Percentiles rank a stretch among this genome's conserved stretches.
Conservation (phyloP, 2,113 vertebrate genomes). For the Podilymbus podiceps region DNA sequence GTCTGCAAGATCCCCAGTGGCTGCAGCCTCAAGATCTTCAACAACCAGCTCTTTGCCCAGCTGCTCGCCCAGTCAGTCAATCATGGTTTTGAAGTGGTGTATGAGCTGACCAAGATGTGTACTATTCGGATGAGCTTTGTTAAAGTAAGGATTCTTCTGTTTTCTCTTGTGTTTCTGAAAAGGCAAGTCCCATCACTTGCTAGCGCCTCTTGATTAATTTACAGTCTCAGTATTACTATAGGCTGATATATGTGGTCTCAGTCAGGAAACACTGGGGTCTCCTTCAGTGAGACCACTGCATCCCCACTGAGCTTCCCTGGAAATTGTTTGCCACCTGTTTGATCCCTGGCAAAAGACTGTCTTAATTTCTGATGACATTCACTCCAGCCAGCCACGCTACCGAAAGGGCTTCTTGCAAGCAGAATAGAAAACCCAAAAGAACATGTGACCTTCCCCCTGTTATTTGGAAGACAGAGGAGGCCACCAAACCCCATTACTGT, state of each 20-base stretch:
- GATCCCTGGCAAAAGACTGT: neutral
- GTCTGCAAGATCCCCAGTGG: conserved; percentile 98
- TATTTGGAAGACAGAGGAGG: neutral
- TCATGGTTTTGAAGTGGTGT: conserved; percentile 96
- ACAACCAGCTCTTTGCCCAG: conserved; percentile 97
- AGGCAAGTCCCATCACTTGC: neutral
- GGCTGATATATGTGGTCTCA: neutral
- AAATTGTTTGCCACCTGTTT: neutral
- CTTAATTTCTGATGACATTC: neutral
- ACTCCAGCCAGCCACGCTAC: neutral
- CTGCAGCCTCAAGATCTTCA: conserved; percentile 98
- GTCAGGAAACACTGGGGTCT: neutral
- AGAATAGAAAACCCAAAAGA: neutral
- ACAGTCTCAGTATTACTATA: neutral
- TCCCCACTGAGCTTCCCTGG: neutral
- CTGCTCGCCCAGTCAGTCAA: conserved; percentile 95
- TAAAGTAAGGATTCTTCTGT: conserved; percentile 79
- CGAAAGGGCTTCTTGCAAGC: neutral
- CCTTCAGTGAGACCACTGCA: no score
- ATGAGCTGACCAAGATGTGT: conserved; percentile 98
- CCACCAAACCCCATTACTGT: neutral
- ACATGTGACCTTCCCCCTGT: neutral
- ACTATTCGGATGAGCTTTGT: conserved; percentile 98
- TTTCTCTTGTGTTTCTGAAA: neutral
- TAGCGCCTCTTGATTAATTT: neutral